Base-by-base conservation (phyloP, 2,888 invertebrate species). In the Melinaea menophilus region DNA sequence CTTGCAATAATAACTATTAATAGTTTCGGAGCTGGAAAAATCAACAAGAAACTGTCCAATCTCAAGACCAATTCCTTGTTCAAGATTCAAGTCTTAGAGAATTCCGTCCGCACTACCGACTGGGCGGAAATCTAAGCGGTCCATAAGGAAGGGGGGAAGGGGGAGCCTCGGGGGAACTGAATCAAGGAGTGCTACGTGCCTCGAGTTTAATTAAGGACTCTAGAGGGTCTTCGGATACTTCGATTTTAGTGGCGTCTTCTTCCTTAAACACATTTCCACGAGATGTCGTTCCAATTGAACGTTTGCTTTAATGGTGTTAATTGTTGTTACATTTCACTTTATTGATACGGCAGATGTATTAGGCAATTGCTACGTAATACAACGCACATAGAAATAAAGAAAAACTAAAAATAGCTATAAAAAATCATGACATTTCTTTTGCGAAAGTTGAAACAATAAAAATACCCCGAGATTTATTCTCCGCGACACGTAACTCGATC, bases 181-280 rank as follows among this genome's bases (percentile, higher is more conserved):
- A 90, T 90, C 89, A 90, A 90, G 90, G 89, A 90, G 87, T 81
- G 83, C 78, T 89, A 90, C 90, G 90, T 90, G 90, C 86, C 78
- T 77, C 74, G 90, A 84, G 86, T 90, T 90, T 90, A 90, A 90
- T 90, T 90, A 90, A 90, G 86, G 88, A 84, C 85, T 82, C 81
- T 71, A 69, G 76, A 78, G 84, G 82, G 83, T 78, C 81, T 83
- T 80, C 78, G 80, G 82, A 86, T 86, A 80, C 88, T 88, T 89
- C 89, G 89, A 89, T 89, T 89, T 89, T 85, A 88, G 86, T 83
- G 80, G 82, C 82, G 80, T 85, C 85, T 85, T 82, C 85, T 87
- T 73, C 69, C 72, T 73, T 61, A 65, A 65, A 65, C 63, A 65
- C 67, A 67, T 65, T 67, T 66, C 51, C 64, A 59, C 64, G 62